Percentiles rank a stretch among this genome's conserved stretches.
These are phyloP conservation scores for Lagodon rhomboides DNA, from an alignment of 2,797 vertebrate species.

Conservation along the genomic window DNA sequence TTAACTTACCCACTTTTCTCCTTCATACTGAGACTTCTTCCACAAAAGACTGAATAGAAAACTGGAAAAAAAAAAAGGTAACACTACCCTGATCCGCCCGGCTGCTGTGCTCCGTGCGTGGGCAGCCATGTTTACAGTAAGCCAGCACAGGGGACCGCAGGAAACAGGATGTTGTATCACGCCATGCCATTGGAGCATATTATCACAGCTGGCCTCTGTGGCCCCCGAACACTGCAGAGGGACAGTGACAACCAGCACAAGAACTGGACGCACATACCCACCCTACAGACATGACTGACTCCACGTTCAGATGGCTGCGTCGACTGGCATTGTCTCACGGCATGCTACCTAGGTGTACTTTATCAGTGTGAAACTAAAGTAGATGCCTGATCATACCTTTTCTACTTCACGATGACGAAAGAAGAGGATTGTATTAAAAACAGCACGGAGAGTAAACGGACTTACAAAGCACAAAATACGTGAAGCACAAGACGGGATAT, in stretches of 20 bases:
- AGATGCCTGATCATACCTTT: slow-evolving; percentile 46
- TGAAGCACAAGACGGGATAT: slow-evolving; percentile 45
- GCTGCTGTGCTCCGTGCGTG: slow-evolving; percentile 81
- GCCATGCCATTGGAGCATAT: slow-evolving; percentile 56
- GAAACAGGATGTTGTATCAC: slow-evolving; percentile 67
- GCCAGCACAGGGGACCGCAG: slow-evolving; percentile 64
- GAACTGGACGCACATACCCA: slow-evolving; percentile 49
- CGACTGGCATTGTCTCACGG: slow-evolving; percentile 49
- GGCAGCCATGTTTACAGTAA: slow-evolving; percentile 91
- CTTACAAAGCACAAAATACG: slow-evolving; percentile 61
- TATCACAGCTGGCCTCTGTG: slow-evolving; percentile 75
- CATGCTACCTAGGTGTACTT: slow-evolving; percentile 62
- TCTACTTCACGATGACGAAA: slow-evolving; percentile 36
- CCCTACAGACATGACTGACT: slow-evolving; percentile 48
- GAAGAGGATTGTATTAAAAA: slow-evolving; percentile 36
- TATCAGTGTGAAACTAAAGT: slow-evolving; percentile 55
- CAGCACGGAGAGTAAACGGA: slow-evolving; percentile 25
- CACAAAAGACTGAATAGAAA: slow-evolving; percentile 84
- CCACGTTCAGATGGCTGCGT: slow-evolving; percentile 45
- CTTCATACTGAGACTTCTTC: slow-evolving; percentile 73
- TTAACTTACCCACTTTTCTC: slow-evolving; percentile 49
- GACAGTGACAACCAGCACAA: slow-evolving; percentile 55
- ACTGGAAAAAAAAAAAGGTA: slow-evolving; percentile 87
- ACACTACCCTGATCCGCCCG: slow-evolving; percentile 83
- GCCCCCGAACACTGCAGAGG: slow-evolving; percentile 61